Percentiles rank a stretch among this genome's conserved stretches.
Conservation (phyloP, 1,140 invertebrate species). For the Bombus pascuorum region DNA sequence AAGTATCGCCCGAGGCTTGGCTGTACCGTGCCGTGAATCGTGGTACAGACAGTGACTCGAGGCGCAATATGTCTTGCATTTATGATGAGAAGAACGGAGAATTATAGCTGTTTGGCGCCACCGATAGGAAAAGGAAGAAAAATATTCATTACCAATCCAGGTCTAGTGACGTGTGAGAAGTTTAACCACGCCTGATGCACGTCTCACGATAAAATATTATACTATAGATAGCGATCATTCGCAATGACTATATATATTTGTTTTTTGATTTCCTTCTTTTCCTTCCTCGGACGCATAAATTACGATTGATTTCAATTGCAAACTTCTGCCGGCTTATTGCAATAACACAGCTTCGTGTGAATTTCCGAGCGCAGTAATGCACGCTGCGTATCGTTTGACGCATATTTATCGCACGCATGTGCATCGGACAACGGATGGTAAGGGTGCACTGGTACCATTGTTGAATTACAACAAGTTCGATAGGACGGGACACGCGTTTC, state of each 20-base stretch:
- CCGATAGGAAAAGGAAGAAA: neutral
- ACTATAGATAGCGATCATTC: neutral
- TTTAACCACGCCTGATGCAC: neutral
- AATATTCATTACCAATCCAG: constrained; percentile 21
- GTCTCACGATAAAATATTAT: neutral
- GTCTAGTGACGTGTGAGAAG: constrained; percentile 1
- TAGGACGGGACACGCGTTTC: constrained; percentile 43
- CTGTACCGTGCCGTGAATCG: neutral
- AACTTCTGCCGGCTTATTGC: neutral
- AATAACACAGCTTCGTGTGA: neutral
- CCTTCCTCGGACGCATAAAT: neutral
- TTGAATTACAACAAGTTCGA: constrained; percentile 63
- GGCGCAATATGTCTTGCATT: constrained; percentile 42
- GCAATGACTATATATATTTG: neutral
- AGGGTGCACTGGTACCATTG: constrained; percentile 15
- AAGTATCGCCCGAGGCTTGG: constrained; percentile 12
- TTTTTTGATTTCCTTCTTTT: neutral
- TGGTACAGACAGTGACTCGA: neutral
- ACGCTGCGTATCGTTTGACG: constrained; percentile 9
- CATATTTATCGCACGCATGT: neutral
- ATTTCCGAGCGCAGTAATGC: neutral
- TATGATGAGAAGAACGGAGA: constrained; percentile 29
- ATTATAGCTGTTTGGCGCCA: constrained; percentile 48
- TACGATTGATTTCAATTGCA: too few species aligned
- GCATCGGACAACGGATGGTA: constrained; percentile 15